Evolutionary conservation across 2,888 invertebrate species (phyloP), one percentile per base, ranked within the genome.

Genomic region (Rotaria sp.): DNA sequence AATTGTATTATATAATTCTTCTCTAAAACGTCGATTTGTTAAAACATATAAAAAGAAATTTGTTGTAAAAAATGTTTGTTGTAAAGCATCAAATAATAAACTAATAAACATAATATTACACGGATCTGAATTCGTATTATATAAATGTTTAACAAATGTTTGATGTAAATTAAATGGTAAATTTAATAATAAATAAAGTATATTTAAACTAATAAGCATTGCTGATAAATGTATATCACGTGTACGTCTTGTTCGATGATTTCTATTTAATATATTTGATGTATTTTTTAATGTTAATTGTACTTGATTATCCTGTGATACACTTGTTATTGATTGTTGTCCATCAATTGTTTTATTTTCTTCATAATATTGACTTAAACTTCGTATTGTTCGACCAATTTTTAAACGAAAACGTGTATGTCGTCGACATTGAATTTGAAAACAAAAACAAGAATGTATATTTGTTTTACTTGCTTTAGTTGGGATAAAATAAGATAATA

Each of bases 31-130:
- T 80, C 80, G 41, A 80, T 80, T 80, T 45, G 80, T 80, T 80
- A 80, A 45, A n/a, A 80, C 80, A 15, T 80, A 80, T 45, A 80
- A 45, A n/a, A 80, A 80, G n/a, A 80, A 80, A 80, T 80, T 80
- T 10, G 45, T 45, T 11, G 80, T n/a, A 45, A 80, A 80, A n/a
- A 45, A 80, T 45, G 80, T 45, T 45, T 45, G 41, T 45, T 80
- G 80, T n/a, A 80, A 45, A 11, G n/a, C 11, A 45, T 80, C 80
- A 45, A 80, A 45, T n/a, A 80, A 45, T 80, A n/a, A n/a, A 80
- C n/a, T 26, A n/a, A 21, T n/a, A 80, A 80, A 80, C 13, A 26
- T 26, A 4, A 41, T n/a, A 2, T 11, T 24, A 45, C 80, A 80
- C 11, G 4, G 45, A 80, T 45, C 45, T 1, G 80, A n/a, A 11